Base-by-base conservation (phyloP, 2,888 invertebrate genomes). In the Lordiphosa fenestrarum region DNA sequence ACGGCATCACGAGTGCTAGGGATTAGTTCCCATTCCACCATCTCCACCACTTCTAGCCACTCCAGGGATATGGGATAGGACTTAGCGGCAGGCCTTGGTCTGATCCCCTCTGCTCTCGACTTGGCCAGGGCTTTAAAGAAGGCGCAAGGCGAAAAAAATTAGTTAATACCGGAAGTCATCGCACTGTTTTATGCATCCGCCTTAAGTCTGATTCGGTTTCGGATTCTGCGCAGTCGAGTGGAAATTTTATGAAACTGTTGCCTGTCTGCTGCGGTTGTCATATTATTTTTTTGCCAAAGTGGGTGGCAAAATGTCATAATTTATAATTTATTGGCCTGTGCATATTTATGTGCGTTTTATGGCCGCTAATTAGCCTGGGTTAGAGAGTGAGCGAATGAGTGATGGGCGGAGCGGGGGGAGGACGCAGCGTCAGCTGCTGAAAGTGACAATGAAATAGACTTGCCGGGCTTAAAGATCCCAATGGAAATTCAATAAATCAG, bases 111-210 rank as follows among this genome's bases (percentile, higher is more conserved):
- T 46, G 38, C 40, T 52, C 37, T 19, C 38, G 25, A 30, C 35
- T 53, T 4, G 40, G 47, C 52, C 47, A 46, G 59, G 30, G 69
- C 57, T 64, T 77, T 81, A 81, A 84, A 76, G 82, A 59, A 12
- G 30, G n/a, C 56, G 58, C 71, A 72, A 70, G 68, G 68, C 46
- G 73, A 76, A 69, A 58, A 49, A 60, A 83, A 83, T 81, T 81
- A 84, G 85, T 85, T 75, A 85, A 84, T 76, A 76, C 82, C 86
- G 83, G 83, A 85, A 82, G 85, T 85, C 84, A 80, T 85, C 72
- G 78, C 83, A 84, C 74, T 84, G 77, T 75, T 82, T 64, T 66
- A 72, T 86, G 76, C 84, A 82, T 84, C 86, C 83, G 86, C 72
- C 70, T 71, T 52, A 71, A 70, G 68, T 63, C 68, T 54, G 70